Conservation (phyloP, 2,888 invertebrate genomes). For the Onthophagus sagittarius region DNA sequence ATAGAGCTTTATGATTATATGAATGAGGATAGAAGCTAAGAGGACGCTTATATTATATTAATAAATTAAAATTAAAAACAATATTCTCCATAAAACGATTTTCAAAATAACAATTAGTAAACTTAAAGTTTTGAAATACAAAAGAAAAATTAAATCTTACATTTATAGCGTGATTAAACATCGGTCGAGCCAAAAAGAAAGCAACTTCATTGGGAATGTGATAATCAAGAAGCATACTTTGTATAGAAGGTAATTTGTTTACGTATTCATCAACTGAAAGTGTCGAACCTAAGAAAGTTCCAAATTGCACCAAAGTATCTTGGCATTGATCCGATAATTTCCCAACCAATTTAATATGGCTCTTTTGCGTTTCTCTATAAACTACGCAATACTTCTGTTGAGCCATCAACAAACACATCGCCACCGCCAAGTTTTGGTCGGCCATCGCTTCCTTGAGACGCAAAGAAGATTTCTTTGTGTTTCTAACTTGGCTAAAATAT, state of each 20-base stretch:
- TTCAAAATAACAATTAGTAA: too few species aligned
- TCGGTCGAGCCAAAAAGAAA: constrained; percentile 94
- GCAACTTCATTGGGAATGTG: constrained; percentile 95
- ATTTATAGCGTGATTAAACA: constrained; percentile 78
- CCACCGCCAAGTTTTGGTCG: constrained; percentile 89
- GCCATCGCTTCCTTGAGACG: constrained; percentile 93
- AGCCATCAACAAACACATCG: constrained; percentile 90
- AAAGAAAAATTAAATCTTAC: constrained; percentile 51
- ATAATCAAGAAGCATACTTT: constrained; percentile 85
- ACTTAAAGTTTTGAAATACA: too few species aligned
- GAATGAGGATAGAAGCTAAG: too few species aligned
- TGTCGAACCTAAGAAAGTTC: constrained; percentile 90
- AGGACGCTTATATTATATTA: too few species aligned
- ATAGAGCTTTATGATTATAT: too few species aligned
- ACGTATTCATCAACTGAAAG: constrained; percentile 94
- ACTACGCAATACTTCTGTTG: constrained; percentile 97
- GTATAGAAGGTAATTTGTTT: constrained; percentile 79
- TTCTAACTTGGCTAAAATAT: constrained; percentile 94
- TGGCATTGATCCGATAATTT: constrained; percentile 89
- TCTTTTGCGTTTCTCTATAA: constrained; percentile 74
- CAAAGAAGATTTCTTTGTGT: constrained; percentile 92
- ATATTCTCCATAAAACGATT: too few species aligned
- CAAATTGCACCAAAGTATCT: constrained; percentile 96
- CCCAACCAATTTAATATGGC: constrained; percentile 85
- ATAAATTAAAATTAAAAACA: too few species aligned